A percentile compares a stretch with the other conserved stretches of the same genome.
These are phyloP conservation scores for Prietella phreatophila DNA, from an alignment of 2,113 vertebrate genomes.

Conservation along the genomic window DNA sequence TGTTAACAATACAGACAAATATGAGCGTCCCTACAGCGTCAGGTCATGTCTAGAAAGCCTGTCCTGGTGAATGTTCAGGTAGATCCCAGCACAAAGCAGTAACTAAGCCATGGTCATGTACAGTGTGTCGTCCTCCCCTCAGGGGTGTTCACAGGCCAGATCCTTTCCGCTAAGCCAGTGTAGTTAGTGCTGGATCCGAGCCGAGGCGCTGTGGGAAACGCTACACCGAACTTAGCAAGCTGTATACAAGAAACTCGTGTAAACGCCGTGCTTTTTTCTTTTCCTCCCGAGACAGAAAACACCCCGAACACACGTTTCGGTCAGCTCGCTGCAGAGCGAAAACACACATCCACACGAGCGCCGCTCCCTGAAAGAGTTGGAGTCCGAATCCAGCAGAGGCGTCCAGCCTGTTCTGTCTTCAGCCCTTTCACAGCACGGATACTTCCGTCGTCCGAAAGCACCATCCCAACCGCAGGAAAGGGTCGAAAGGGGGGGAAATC, in stretches of 20 bases:
- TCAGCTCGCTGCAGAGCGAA: constrained; percentile 58
- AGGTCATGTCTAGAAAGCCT: not conserved
- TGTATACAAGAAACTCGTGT: not conserved
- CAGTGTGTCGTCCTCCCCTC: not conserved
- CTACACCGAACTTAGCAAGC: not conserved
- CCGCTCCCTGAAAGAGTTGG: constrained; percentile 58
- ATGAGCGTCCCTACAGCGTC: not conserved
- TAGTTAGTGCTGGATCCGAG: not conserved
- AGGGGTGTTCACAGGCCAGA: not conserved
- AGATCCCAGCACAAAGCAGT: not conserved
- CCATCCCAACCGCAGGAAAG: constrained; percentile 59
- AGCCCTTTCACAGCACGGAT: constrained; percentile 62
- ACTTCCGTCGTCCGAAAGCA: constrained; percentile 58
- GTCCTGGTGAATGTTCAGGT: no score
- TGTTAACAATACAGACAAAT: not conserved
- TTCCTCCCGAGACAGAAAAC: not conserved
- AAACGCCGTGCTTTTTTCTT: not conserved
- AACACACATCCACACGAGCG: constrained; percentile 58
- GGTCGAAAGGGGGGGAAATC: constrained; percentile 43
- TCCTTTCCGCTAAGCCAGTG: not conserved
- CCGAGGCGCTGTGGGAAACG: not conserved
- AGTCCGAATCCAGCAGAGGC: constrained; percentile 62
- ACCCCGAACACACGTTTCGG: constrained; percentile 30
- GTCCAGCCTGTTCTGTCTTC: constrained; percentile 60
- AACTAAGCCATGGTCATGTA: not conserved